These are phyloP conservation scores for Diacarnus erythraeanus DNA, from an alignment of 37 sponge, comb jelly and placozoan species.

Conservation along the genomic window DNA sequence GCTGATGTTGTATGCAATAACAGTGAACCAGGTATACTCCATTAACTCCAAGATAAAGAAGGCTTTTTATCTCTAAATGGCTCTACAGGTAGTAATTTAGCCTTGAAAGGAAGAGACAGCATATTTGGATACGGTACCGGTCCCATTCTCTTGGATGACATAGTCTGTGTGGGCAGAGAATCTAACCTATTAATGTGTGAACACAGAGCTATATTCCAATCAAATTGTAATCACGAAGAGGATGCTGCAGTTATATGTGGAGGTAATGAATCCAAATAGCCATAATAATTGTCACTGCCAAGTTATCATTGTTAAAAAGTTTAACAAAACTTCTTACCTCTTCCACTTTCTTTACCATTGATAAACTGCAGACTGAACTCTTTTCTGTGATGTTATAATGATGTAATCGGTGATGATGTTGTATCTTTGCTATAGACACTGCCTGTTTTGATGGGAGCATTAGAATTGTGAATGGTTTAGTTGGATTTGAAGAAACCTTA, in stretches of 20 bases:
- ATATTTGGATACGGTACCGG: constrained; percentile 21
- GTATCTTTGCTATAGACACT: too few relatives aligned
- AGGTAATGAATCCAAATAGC: constrained; percentile 27
- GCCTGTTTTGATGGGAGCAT: not conserved
- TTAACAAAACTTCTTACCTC: too few relatives aligned
- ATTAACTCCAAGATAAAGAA: too few relatives aligned
- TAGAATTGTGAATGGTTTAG: not conserved
- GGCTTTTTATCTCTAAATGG: too few relatives aligned
- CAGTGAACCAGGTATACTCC: not conserved
- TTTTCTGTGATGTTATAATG: too few relatives aligned
- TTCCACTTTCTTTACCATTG: too few relatives aligned
- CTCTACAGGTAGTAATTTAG: not conserved
- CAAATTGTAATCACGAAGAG: constrained; percentile 42
- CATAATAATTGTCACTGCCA: too few relatives aligned
- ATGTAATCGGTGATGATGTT: too few relatives aligned
- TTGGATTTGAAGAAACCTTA: not conserved
- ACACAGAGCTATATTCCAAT: not conserved
- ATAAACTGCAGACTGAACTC: too few relatives aligned
- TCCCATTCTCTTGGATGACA: constrained; percentile 22
- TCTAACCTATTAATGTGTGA: constrained; percentile 5
- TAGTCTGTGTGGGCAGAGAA: constrained; percentile 12
- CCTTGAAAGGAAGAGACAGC: not conserved
- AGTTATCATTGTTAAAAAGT: too few relatives aligned
- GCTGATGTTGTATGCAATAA: constrained; percentile 49
- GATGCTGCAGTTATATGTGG: constrained; percentile 59